Evolutionary conservation across 1,140 invertebrate species (phyloP).

Genomic region (Aphaenogaster rudis): DNA sequence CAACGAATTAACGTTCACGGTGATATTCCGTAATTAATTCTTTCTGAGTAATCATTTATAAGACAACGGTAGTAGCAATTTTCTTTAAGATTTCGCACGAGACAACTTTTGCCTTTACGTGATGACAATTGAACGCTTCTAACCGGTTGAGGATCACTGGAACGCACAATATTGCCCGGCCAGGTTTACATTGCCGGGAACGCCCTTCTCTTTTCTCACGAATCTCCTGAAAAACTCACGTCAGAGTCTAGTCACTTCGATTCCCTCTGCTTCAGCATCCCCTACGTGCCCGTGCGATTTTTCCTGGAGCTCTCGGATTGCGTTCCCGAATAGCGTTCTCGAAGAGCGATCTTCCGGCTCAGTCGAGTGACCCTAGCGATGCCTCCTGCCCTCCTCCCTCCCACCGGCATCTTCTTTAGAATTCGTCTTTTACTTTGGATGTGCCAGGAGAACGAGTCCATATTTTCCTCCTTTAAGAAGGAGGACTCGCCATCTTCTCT

Average conservation of each 20-base stretch:
- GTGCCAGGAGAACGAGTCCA: not conserved
- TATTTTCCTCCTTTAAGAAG: conserved; percentile 5
- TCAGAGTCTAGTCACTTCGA: conserved; percentile 46
- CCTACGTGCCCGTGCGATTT: conserved; percentile 44
- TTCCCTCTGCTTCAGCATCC: conserved; percentile 14
- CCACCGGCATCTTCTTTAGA: not conserved
- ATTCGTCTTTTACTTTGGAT: conserved; percentile 15
- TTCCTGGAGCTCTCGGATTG: conserved; percentile 25
- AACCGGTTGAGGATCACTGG: not conserved
- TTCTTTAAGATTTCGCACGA: not conserved
- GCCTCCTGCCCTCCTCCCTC: not conserved
- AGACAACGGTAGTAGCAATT: not conserved
- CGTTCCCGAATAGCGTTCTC: not conserved
- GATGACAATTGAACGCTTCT: not conserved
- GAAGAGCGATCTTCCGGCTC: conserved; percentile 12
- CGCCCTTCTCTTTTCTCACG: conserved; percentile 37
- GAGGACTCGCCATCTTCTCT: not conserved
- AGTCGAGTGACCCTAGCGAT: not conserved
- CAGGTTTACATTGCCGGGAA: conserved; percentile 26
- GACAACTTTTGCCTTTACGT: not conserved
- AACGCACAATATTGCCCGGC: not conserved
- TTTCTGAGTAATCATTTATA: not conserved
- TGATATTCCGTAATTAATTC: not conserved
- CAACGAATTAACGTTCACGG: not conserved
- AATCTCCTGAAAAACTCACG: conserved; percentile 49